Evolutionary conservation across 2,113 vertebrate genomes (phyloP).

Genomic region (Parus major): DNA sequence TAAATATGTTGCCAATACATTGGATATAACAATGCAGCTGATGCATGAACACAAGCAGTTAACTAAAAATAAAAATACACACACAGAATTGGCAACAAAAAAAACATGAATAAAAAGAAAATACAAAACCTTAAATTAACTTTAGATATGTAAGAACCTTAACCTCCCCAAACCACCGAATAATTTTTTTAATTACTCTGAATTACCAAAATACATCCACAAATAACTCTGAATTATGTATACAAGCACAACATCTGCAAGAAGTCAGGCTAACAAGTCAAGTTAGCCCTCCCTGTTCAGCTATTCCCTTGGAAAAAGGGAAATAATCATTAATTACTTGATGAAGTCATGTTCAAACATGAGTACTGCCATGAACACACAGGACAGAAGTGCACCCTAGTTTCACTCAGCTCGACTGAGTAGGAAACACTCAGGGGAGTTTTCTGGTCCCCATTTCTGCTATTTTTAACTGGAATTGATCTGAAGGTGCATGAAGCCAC

Average conservation of each 20-base stretch:
- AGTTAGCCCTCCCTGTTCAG: neutral
- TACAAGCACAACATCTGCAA: neutral
- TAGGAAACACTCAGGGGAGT: neutral
- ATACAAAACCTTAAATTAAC: neutral
- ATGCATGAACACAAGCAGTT: constrained; percentile 95
- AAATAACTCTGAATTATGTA: neutral
- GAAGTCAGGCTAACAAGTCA: neutral
- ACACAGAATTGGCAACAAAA: constrained; percentile 35
- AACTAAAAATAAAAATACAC: constrained; percentile 75
- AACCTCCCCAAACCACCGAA: neutral
- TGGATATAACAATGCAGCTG: constrained; percentile 91
- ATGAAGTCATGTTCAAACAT: neutral
- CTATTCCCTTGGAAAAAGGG: neutral
- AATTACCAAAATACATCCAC: neutral
- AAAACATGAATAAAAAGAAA: neutral
- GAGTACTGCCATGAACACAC: neutral
- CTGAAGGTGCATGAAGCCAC: neutral
- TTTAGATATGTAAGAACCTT: neutral
- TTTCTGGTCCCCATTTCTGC: neutral
- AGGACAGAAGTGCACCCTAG: neutral
- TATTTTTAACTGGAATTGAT: neutral
- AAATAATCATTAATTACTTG: neutral
- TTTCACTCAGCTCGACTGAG: neutral
- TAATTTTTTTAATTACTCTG: neutral
- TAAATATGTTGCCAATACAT: constrained; percentile 99